Evolutionary conservation across 2,888 invertebrate genomes (phyloP), one percentile per base, ranked within the genome.

Genomic region (Drosophila kokeensis): DNA sequence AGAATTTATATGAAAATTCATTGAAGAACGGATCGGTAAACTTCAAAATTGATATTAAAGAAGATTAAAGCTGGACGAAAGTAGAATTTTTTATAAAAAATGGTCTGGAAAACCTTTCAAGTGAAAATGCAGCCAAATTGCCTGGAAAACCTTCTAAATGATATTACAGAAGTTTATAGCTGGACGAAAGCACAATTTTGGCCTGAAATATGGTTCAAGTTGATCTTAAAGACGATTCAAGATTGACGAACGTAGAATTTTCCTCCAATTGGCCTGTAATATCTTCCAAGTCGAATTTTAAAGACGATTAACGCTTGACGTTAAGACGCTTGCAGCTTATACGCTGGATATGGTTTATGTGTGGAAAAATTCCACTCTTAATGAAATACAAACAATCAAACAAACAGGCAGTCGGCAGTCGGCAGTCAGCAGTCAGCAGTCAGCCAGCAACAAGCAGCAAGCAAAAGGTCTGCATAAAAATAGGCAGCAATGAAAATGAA

Each of bases 331-430:
- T 52, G 59, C 50, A 54, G n/a, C 34, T 8, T 45, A 48, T 42
- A 21, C 27, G 42, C 52, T 69, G 32, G 49, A 45, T 45, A 64
- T 65, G 65, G 40, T 64, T 50, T 65, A 50, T 65, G 38, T 65
- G 40, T 50, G 79, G 74, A 64, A 80, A 88, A 82, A 81, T 71
- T 65, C 78, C 73, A 82, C 72, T 82, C 66, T 74, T 75, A 81
- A 70, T 65, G 79, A 66, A 82, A 83, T 73, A 82, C 45, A 45
- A 45, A 45, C 45, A 45, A 45, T 45, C 72, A 81, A 82, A 82
- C 76, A 83, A 82, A 79, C 75, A 79, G 77, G 57, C 60, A 69
- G 59, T 53, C 42, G 7, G 29, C 10, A 27, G n/a, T 36, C 36
- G 5, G 21, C 11, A 32, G 34, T 34, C 40, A 1, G 34, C 73